A percentile compares a stretch with the other conserved stretches of the same genome.
These are phyloP conservation scores for Menidia menidia DNA, from an alignment of 2,797 vertebrate species.

Conservation along the genomic window DNA sequence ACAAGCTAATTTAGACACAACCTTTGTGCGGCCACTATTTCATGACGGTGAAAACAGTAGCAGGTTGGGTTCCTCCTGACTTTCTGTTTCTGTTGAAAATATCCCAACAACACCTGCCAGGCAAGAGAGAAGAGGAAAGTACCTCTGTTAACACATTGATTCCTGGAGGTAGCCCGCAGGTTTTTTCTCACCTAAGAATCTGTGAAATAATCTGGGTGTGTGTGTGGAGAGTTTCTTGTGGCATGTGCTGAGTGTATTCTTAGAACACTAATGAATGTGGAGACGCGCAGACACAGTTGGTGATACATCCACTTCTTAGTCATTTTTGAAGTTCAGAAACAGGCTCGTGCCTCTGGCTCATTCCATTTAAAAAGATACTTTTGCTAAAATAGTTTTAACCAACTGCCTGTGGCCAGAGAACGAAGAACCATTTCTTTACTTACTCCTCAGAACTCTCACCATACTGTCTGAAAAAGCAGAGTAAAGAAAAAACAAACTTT, in stretches of 20 bases:
- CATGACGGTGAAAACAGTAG: constrained; percentile 13
- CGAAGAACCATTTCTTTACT: neutral
- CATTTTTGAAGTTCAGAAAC: constrained; percentile 18
- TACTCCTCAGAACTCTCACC: neutral
- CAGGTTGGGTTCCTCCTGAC: constrained; percentile 5
- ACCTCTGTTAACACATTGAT: neutral
- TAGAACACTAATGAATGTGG: constrained; percentile 39
- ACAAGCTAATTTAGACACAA: neutral
- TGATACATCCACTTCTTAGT: constrained; percentile 14
- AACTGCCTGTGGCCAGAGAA: constrained; percentile 3
- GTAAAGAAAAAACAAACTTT: constrained; percentile 1
- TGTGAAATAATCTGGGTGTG: constrained; percentile 9
- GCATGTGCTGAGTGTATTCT: constrained; percentile 32
- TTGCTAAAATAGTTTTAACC: neutral
- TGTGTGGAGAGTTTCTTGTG: constrained; percentile 14
- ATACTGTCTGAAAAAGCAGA: constrained; percentile 4
- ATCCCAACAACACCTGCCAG: constrained; percentile 16
- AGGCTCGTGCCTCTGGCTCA: neutral
- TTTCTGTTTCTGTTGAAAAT: constrained; percentile 31
- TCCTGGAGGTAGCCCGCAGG: constrained; percentile 31
- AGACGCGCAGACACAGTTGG: constrained; percentile 13
- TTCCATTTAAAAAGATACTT: constrained; percentile 1
- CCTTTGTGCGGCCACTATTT: constrained; percentile 1
- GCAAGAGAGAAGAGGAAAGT: constrained; percentile 13
- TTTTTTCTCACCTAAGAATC: constrained; percentile 14